Evolutionary conservation across 2,888 invertebrate genomes (phyloP).

Genomic region (Nymphalis c-album): DNA sequence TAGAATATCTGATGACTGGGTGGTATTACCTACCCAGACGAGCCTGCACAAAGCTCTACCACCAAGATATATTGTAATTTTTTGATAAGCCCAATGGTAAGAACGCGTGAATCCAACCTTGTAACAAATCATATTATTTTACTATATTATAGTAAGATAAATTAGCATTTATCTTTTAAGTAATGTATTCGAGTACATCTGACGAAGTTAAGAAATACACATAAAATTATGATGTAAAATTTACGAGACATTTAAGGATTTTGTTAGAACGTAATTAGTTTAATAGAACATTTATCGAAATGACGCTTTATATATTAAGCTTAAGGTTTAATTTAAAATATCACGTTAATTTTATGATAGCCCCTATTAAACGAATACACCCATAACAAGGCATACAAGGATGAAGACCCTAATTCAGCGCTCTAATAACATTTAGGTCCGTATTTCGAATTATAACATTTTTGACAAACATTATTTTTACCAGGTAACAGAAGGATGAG

Average conservation of each 20-base stretch:
- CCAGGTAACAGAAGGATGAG: too few species aligned
- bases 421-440: not conserved
- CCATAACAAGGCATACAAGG: not conserved
- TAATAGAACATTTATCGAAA: slow-evolving; percentile 9
- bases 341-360: slow-evolving; percentile 5
- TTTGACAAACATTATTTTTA: not conserved
- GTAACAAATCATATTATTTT: not conserved
- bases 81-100: too few species aligned
- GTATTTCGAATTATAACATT: not conserved
- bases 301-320: not conserved
- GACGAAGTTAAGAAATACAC: slow-evolving; percentile 21
- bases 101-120: too few species aligned
- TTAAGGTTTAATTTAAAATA: slow-evolving; percentile 10
- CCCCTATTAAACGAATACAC: slow-evolving; percentile 4
- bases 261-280: slow-evolving; percentile 17
- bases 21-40: too few species aligned
- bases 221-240: slow-evolving; percentile 21
- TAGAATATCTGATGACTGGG: too few species aligned
- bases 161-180: not conserved
- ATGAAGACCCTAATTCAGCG: not conserved
- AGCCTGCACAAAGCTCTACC: too few species aligned
- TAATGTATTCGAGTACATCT: slow-evolving; percentile 1
- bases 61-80: too few species aligned
- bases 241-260: slow-evolving; percentile 11
- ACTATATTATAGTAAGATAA: not conserved